Conservation (phyloP, 2,113 vertebrate species). For the Crocuta crocuta region DNA sequence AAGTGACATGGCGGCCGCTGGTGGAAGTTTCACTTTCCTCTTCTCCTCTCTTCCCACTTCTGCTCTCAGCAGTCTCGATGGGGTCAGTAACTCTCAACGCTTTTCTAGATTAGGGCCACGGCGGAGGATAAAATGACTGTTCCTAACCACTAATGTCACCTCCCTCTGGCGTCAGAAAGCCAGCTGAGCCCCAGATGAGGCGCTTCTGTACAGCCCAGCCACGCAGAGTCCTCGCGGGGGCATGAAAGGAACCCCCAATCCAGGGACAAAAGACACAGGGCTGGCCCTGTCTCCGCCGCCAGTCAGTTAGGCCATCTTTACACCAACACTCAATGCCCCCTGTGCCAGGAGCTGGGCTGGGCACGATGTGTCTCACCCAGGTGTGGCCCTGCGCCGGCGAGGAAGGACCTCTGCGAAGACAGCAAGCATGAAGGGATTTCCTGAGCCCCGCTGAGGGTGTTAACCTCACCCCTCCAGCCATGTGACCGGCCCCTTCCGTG, state of each 20-base stretch:
- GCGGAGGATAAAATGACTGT: neutral
- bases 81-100: neutral
- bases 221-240: neutral
- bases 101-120: neutral
- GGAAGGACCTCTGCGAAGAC: neutral
- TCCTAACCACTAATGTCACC: neutral
- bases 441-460: neutral
- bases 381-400: fast-evolving
- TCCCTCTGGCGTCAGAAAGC: fast-evolving
- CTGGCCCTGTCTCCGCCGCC: neutral
- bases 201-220: neutral
- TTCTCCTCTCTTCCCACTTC: neutral
- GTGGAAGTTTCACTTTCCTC: neutral
- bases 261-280: neutral
- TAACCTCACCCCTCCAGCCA: neutral
- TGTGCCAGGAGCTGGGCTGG: neutral
- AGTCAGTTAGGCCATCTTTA: neutral
- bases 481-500: neutral
- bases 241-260: neutral
- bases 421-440: fast-evolving
- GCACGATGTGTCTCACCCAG: fast-evolving
- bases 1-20: neutral
- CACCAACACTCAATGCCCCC: neutral
- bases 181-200: neutral
- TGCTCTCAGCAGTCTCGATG: neutral